A percentile compares a stretch with the other conserved stretches of the same genome.
Evolutionary conservation across 2,113 vertebrate genomes (phyloP).

Genomic region (Zootoca vivipara): DNA sequence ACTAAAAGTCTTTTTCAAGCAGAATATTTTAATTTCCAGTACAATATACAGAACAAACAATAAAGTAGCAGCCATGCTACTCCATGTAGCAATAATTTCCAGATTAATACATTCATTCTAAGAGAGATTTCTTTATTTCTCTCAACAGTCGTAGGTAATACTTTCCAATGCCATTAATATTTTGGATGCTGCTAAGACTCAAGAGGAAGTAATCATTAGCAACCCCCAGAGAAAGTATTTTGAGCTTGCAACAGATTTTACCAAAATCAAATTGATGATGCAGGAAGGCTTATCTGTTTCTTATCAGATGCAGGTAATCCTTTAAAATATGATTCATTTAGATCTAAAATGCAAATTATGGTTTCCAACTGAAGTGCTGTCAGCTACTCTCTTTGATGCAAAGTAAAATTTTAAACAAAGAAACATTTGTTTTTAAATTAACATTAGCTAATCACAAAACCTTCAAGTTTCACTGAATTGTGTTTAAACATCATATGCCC

Average conservation of each 20-base stretch:
- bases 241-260: not conserved
- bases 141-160: too few relatives aligned
- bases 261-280: not conserved
- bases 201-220: not conserved
- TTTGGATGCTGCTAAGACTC: not conserved
- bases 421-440: not conserved
- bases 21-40: not conserved
- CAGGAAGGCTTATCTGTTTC: not conserved
- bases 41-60: not conserved
- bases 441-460: not conserved
- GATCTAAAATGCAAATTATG: not conserved
- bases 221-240: not conserved
- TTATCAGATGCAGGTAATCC: not conserved
- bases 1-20: not conserved
- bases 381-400: not conserved
- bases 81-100: not conserved
- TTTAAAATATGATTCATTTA: not conserved
- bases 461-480: slow-evolving; percentile 8
- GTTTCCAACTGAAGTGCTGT: too few relatives aligned
- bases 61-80: not conserved
- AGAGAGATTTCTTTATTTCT: not conserved
- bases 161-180: not conserved
- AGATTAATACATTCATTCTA: not conserved
- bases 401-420: not conserved
- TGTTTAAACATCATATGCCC: slow-evolving; percentile 73